Evolutionary conservation across 2,888 invertebrate genomes (phyloP), one percentile per base, ranked within the genome.

Genomic region (Aquatica leii): DNA sequence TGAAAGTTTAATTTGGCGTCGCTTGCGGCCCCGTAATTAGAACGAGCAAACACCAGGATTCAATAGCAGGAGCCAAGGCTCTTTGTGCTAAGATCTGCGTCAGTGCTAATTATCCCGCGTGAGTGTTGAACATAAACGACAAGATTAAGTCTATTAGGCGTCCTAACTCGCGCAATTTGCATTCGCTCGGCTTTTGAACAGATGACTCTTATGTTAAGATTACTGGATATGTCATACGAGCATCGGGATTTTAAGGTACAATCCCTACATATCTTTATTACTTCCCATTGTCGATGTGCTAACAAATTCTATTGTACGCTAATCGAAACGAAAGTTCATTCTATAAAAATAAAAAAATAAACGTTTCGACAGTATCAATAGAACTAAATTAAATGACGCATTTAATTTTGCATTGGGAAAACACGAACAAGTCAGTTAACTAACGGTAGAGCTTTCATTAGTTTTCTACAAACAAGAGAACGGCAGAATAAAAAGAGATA

Each of bases 61-160:
- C 79, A 78, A 79, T 78, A 76, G 75, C 73, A 72, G 74, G 72
- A 70, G 74, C 70, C 72, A 72, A 69, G 74, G 75, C 72, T 73
- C 76, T 77, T 77, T 76, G 76, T 75, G 73, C 73, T 73, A 65
- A 74, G 76, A 79, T 79, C 76, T 77, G 76, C 78, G 78, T 78
- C 79, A 74, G 71, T 77, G 77, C 80, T 80, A 80, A 80, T 80
- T 81, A 80, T 80, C 77, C 80, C 79, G 77, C 79, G 77, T 76
- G 80, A 81, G 79, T 81, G 81, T 81, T 78, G 79, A 81, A 81
- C 81, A 80, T 81, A 79, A 81, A 79, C 80, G 81, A 82, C 80
- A 80, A 81, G 82, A 82, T 82, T 81, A 82, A 80, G 77, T 78
- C 82, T 81, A 82, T 81, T 82, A 81, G 81, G 80, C 80, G 74